A percentile compares a stretch with the other conserved stretches of the same genome.
Conservation (phyloP, 2,888 invertebrate genomes). For the Tholera decimalis region DNA sequence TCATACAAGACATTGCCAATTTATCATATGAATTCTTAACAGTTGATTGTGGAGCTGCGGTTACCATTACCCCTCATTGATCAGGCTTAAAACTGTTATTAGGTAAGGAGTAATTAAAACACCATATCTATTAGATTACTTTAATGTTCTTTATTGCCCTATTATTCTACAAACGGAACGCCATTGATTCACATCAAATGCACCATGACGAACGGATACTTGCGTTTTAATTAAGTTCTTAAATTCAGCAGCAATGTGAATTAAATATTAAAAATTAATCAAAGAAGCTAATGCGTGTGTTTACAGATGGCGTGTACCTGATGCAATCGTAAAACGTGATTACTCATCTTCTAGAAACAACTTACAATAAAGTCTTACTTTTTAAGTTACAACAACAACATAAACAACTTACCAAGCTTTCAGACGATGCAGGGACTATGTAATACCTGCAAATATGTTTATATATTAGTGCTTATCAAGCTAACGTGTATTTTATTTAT, state of each 20-base stretch:
- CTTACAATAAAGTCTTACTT: conserved; percentile 2
- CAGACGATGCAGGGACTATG: conserved; percentile 7
- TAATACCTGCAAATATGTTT: conserved; percentile 55
- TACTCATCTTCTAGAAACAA: conserved; percentile 6
- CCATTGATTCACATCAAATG: conserved; percentile 60
- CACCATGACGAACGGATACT: conserved; percentile 44
- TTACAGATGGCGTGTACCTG: conserved; percentile 5
- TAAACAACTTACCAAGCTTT: conserved; percentile 19
- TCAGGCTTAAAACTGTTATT: neutral
- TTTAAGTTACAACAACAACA: neutral
- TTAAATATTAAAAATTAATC: conserved; percentile 6
- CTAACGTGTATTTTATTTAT: no score
- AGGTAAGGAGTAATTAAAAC: conserved; percentile 45
- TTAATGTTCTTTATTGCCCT: conserved; percentile 56
- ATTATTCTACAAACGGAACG: conserved; percentile 59
- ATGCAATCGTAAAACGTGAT: conserved; percentile 25
- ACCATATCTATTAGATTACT: conserved; percentile 32
- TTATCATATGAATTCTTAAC: conserved; percentile 5
- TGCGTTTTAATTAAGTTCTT: conserved; percentile 23
- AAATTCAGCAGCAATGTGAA: conserved; percentile 8
- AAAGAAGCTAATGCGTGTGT: neutral
- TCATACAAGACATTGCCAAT: conserved; percentile 11
- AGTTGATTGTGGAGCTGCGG: neutral
- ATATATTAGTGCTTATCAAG: no score
- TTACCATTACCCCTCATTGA: neutral